These are phyloP conservation scores for Cyrtorhinus lividipennis DNA, from an alignment of 1,140 invertebrate genomes.

Conservation along the genomic window DNA sequence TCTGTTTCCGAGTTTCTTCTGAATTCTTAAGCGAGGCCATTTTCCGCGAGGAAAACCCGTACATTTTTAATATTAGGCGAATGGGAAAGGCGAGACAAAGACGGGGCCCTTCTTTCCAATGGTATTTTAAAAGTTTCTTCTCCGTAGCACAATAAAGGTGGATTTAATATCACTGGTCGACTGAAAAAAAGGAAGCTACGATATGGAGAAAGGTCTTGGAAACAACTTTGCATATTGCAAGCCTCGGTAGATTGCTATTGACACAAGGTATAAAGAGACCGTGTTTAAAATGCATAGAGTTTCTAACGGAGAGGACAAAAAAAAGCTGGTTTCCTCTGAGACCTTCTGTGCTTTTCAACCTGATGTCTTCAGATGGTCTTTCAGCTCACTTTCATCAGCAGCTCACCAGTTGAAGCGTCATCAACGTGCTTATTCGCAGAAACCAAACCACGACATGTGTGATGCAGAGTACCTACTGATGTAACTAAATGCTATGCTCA, in stretches of 20 bases:
- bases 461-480: too few species aligned
- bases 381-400: background rate
- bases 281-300: slow-evolving; percentile 10
- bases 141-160: background rate
- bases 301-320: background rate
- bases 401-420: background rate
- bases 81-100: background rate
- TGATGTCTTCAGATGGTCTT: slow-evolving; percentile 8
- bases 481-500: too few species aligned
- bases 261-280: slow-evolving; percentile 9
- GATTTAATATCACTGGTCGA: slow-evolving; percentile 8
- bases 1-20: slow-evolving; percentile 3
- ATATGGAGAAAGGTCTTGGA: slow-evolving; percentile 9
- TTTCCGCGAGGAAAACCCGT: background rate
- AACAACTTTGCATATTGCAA: slow-evolving; percentile 6
- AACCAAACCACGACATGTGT: too few species aligned
- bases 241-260: slow-evolving; percentile 5
- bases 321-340: background rate
- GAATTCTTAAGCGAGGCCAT: background rate
- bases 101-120: slow-evolving; percentile 8
- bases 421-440: too few species aligned
- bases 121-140: slow-evolving; percentile 1
- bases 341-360: slow-evolving; percentile 5
- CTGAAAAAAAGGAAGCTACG: slow-evolving; percentile 4
- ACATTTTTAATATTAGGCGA: slow-evolving; percentile 3